Evolutionary conservation across 1,140 invertebrate species (phyloP), one percentile per base, ranked within the genome.

Genomic region (Apis mellifera): DNA sequence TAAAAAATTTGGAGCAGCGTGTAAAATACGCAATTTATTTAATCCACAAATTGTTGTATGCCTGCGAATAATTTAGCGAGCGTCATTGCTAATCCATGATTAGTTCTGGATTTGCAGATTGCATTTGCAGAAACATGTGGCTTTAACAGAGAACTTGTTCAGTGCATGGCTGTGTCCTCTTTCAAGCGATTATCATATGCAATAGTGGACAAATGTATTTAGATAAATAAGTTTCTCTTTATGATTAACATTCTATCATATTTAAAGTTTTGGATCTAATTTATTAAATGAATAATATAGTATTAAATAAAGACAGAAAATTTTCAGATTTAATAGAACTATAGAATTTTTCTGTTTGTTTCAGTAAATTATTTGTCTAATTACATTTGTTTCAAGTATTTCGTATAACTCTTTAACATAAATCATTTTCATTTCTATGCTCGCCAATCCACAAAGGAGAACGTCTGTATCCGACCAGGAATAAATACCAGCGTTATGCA

Each of bases 391-490:
- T 54, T 64, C 54, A 74, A 74, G 60, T 81, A 74, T 76, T 52
- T 81, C 42, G 76, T 75, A 84, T 68, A 87, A 65, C 55, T 66
- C 77, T 83, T 83, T 85, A 85, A 85, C 82, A 68, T 86, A 71
- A 73, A 73, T 73, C 84, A 83, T 89, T 89, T 88, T 89, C 78
- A 89, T 89, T 89, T 89, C 84, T 89, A 89, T 92, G 92, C 91
- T 89, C 92, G 89, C 91, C 91, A 84, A 90, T 89, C 88, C 84
- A 85, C 88, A 81, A 91, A 92, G 92, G 91, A 91, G 90, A 92
- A 84, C 91, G 90, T 90, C 86, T 92, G 68, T 92, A 92, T 84
- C 87, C 90, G 78, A 90, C 89, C 78, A 92, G 90, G 90, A 92
- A 92, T 92, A 92, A 92, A 90, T 92, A 91, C 80, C 90, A 91